phyloP scores from a whole-genome alignment of 2,113 vertebrate genomes.

The Rhipidura dahli region DNA sequence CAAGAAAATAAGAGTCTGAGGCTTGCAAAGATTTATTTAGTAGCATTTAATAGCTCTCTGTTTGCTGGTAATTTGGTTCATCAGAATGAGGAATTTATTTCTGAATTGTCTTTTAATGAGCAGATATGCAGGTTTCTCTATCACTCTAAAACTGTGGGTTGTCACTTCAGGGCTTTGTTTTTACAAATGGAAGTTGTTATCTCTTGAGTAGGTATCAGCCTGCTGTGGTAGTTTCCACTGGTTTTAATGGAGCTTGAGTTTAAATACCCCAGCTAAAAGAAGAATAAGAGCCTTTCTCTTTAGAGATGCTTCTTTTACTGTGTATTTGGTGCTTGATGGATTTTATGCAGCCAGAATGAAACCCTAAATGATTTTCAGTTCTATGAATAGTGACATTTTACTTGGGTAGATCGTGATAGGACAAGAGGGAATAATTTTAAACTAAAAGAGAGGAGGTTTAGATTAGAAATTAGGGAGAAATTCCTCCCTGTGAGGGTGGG shows the following conservation, averaged over 20 bases:
- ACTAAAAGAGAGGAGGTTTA: not conserved
- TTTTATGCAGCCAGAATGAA: not conserved
- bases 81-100: not conserved
- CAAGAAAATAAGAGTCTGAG: not conserved
- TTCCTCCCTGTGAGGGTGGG: not conserved
- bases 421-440: not conserved
- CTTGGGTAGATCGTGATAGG: not conserved
- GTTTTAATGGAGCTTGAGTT: not conserved
- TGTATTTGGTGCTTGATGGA: not conserved
- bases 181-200: not conserved
- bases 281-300: not conserved
- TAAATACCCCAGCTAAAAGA: not conserved
- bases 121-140: not conserved
- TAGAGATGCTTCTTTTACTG: not conserved
- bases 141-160: not conserved
- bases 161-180: not conserved
- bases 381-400: not conserved
- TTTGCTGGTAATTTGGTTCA: not conserved
- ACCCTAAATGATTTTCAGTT: not conserved
- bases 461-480: not conserved
- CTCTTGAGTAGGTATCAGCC: not conserved
- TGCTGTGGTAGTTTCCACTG: not conserved
- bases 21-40: constrained; percentile 7
- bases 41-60: not conserved
- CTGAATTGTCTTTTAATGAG: constrained; percentile 9